Evolutionary conservation across 2,888 invertebrate genomes (phyloP), one percentile per base, ranked within the genome.

Genomic region (Balanococcus diminutus): DNA sequence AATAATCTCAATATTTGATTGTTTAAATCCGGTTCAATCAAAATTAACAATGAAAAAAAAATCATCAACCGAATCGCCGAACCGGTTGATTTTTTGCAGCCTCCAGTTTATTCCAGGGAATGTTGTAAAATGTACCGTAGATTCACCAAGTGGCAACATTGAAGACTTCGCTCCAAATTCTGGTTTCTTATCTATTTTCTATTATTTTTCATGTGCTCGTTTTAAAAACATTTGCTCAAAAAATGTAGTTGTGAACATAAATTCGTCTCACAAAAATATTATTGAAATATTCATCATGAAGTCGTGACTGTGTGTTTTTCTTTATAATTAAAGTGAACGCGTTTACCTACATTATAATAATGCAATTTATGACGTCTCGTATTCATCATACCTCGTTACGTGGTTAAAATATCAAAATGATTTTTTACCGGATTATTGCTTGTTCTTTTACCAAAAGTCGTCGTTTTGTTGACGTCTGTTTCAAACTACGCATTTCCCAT

Each of bases 131-230:
- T 36, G 8, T 36, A 36, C 4, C 4, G 14, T 9, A 46, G 5
- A 16, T 46, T 11, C 14, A 14, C 14, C 5, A 46, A 46, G 2
- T 67, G 67, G 67, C 14, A 67, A 67, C 67, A 28, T 67, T 67
- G 61, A 28, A 6, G 28, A 28, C 28, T 28, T 28, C 67, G 67
- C 67, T 67, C 28, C 67, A 67, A 67, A 28, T 67, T 67, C 67
- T 28, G 67, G 67, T 67, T 31, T 31, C 67, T 67, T 67, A 67
- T 67, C 67, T 67, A 67, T 67, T 67, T 67, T 67, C 28, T 67
- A 67, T 2, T 67, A 1, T 2, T 61, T 61, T 28, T 67, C 67
- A 67, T 67, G 67, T 67, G 67, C 4, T 67, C 25, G 11, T 8
- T 61, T 25, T 61, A 22, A 61, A 61, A 11, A n/a, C n/a, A n/a